These are phyloP conservation scores for Dinothrombium tinctorium DNA, from an alignment of 1,140 invertebrate species.

Conservation along the genomic window DNA sequence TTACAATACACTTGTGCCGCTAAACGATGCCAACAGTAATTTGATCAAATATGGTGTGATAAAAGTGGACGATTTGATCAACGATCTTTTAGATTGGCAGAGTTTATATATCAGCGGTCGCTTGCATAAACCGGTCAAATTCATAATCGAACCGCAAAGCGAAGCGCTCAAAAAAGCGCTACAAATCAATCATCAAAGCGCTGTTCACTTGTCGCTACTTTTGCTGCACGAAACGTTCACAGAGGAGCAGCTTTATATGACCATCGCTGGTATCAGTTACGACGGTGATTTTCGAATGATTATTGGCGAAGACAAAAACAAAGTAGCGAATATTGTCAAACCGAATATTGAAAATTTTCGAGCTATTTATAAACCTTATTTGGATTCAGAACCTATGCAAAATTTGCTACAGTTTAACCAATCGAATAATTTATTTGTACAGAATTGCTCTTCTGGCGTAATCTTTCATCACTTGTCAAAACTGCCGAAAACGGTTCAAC, in stretches of 20 bases:
- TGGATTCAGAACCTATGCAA: slow-evolving; percentile 7
- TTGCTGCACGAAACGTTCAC: slow-evolving; percentile 68
- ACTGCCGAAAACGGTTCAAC: slow-evolving; percentile 48
- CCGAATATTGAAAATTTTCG: slow-evolving; percentile 54
- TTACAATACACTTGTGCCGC: slow-evolving; percentile 73
- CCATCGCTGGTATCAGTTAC: slow-evolving; percentile 75
- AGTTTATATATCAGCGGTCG: slow-evolving; percentile 76
- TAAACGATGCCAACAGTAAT: slow-evolving; percentile 22
- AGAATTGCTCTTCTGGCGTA: slow-evolving; percentile 45
- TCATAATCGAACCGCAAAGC: slow-evolving; percentile 13
- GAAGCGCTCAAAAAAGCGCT: slow-evolving; percentile 28
- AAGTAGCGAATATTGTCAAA: slow-evolving; percentile 70
- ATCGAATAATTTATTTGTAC: slow-evolving; percentile 19
- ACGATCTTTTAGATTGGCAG: slow-evolving; percentile 80
- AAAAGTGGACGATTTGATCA: slow-evolving; percentile 46
- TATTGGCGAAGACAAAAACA: slow-evolving; percentile 87
- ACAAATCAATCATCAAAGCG: slow-evolving; percentile 52
- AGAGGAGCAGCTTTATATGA: slow-evolving; percentile 60
- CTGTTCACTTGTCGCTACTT: slow-evolving; percentile 60
- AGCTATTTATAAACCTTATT: slow-evolving; percentile 35
- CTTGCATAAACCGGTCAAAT: slow-evolving; percentile 68
- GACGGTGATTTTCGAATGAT: slow-evolving; percentile 78
- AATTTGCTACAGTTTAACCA: slow-evolving; percentile 11
- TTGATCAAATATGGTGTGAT: slow-evolving; percentile 92
- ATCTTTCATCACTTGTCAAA: slow-evolving; percentile 62